Percentiles rank a stretch among this genome's conserved stretches.
Conservation (phyloP, 2,888 invertebrate genomes). For the Hanleya hanleyi region DNA sequence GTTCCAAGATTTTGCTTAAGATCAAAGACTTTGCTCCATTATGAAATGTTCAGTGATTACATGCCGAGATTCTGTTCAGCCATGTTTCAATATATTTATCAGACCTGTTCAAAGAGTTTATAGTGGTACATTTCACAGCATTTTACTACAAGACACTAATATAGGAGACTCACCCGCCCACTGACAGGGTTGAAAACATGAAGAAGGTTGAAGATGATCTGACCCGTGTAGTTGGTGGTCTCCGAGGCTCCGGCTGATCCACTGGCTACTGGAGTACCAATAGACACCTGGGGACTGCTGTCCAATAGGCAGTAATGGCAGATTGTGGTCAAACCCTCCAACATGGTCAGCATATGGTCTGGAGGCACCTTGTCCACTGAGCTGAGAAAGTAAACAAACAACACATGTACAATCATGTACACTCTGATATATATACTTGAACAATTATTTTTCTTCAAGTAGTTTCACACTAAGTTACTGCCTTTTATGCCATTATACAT, state of each 20-base stretch:
- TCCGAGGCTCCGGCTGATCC: constrained; percentile 74
- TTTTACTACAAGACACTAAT: no score
- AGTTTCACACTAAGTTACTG: no score
- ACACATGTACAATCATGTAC: background rate
- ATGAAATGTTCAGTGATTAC: no score
- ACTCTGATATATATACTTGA: background rate
- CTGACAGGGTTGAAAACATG: constrained; percentile 84
- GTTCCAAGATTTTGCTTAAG: no score
- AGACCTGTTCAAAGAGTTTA: no score
- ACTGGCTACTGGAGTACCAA: constrained; percentile 56
- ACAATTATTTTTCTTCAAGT: no score
- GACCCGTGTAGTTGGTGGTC: constrained; percentile 75
- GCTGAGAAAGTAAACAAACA: no score
- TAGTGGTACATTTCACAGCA: no score
- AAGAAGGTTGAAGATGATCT: constrained; percentile 86
- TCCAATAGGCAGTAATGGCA: constrained; percentile 88
- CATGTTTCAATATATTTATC: no score
- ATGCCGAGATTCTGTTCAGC: no score
- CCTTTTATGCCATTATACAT: no score
- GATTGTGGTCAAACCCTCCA: constrained; percentile 85
- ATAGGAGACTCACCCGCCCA: constrained; percentile 62
- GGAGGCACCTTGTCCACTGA: constrained; percentile 77
- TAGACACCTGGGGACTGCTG: constrained; percentile 66
- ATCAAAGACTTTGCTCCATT: no score
- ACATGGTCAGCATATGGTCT: constrained; percentile 85